Evolutionary conservation across 2,797 vertebrate species (phyloP), one percentile per base, ranked within the genome.

Genomic region (Austrolebias charrua): DNA sequence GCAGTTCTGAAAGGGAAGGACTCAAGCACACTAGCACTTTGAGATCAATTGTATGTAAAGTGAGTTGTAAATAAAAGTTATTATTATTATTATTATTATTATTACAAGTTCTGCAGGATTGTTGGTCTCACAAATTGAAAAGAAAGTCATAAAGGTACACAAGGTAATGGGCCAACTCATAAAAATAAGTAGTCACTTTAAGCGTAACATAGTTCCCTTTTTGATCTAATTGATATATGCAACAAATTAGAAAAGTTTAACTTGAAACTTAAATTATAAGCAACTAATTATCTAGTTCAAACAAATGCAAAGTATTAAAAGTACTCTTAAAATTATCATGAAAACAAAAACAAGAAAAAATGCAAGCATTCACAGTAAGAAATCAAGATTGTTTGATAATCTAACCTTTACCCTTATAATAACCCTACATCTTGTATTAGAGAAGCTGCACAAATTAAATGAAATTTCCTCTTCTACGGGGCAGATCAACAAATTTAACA

Each of bases 11-110:
- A 11, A 9, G 60, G 63, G 75, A 62, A 71, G 77, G 66, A 72
- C 64, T 75, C 67, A 66, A 56, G 82, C 66, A 82, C 56, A 77
- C n/a, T n/a, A n/a, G n/a, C n/a, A n/a, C n/a, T n/a, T n/a, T n/a
- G n/a, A n/a, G n/a, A n/a, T n/a, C n/a, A n/a, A n/a, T n/a, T n/a
- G n/a, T n/a, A n/a, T n/a, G n/a, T n/a, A n/a, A n/a, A n/a, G n/a
- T n/a, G n/a, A n/a, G n/a, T n/a, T n/a, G n/a, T n/a, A n/a, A n/a
- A n/a, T n/a, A n/a, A n/a, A n/a, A n/a, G n/a, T n/a, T n/a, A n/a
- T n/a, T n/a, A n/a, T n/a, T n/a, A n/a, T n/a, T n/a, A n/a, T n/a
- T n/a, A n/a, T n/a, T n/a, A n/a, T n/a, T n/a, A n/a, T n/a, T n/a
- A n/a, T n/a, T n/a, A n/a, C 71, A 55, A 80, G 64, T 74, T 84